phyloP scores from a whole-genome alignment of 2,888 invertebrate genomes.

The Cenopis cana region DNA sequence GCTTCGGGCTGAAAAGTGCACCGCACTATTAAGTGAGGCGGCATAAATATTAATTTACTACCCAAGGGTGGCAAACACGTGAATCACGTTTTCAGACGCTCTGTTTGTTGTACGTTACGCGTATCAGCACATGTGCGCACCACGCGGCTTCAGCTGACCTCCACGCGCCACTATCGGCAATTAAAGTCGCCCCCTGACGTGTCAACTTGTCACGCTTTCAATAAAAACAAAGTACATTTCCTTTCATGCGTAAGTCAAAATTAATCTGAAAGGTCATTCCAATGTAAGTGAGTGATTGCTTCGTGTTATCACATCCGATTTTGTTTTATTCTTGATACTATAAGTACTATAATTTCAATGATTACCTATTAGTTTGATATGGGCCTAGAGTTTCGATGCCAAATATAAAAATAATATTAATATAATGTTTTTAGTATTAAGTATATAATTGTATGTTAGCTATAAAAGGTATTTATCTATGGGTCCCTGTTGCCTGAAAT shows the following conservation, averaged over 20 bases:
- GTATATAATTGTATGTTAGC: too few relatives aligned
- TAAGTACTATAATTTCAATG: background rate
- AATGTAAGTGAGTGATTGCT: constrained; percentile 1
- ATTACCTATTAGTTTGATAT: background rate
- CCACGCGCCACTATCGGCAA: constrained; percentile 11
- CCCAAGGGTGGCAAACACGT: too few relatives aligned
- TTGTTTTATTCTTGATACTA: background rate
- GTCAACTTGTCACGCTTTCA: constrained; percentile 4
- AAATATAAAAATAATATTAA: too few relatives aligned
- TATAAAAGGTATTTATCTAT: too few relatives aligned
- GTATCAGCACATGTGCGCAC: constrained; percentile 23
- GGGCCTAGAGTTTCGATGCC: too few relatives aligned
- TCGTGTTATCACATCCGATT: background rate
- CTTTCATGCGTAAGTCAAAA: background rate
- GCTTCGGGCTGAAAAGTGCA: too few relatives aligned
- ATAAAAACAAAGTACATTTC: constrained; percentile 27
- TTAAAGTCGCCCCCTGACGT: constrained; percentile 9
- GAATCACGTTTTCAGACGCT: constrained; percentile 3
- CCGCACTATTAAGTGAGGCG: too few relatives aligned
- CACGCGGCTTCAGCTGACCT: constrained; percentile 19
- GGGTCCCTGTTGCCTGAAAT: too few relatives aligned
- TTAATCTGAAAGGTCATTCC: constrained; percentile 5
- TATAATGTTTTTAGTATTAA: too few relatives aligned
- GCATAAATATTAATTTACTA: too few relatives aligned
- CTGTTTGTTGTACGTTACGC: background rate